Evolutionary conservation across 2,797 vertebrate species (phyloP).

Genomic region (Pangasius mekongensis): DNA sequence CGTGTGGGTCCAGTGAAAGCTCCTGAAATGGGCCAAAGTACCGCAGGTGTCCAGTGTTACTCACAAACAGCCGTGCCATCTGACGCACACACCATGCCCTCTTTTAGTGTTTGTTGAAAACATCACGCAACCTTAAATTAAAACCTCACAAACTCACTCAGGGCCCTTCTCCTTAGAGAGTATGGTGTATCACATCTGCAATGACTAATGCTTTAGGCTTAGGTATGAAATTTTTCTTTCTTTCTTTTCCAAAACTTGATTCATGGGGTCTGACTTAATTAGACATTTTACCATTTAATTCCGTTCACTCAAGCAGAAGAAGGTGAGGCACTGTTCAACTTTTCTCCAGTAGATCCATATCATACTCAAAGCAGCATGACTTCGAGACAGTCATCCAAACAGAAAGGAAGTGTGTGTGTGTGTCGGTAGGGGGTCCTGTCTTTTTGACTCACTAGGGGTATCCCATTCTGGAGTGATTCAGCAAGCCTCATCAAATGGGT

Average conservation of each 20-base stretch:
- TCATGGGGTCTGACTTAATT: conserved; percentile 28
- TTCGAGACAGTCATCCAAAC: conserved; percentile 42
- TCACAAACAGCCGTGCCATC: conserved; percentile 58
- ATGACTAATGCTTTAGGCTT: conserved; percentile 5
- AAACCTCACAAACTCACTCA: conserved; percentile 49
- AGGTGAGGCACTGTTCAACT: conserved; percentile 18
- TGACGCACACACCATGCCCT: conserved; percentile 55
- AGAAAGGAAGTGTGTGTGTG: conserved; percentile 22
- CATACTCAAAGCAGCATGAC: conserved; percentile 37
- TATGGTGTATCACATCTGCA: conserved; percentile 20
- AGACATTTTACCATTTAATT: conserved; percentile 9
- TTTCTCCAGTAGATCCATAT: conserved; percentile 31
- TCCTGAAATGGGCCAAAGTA: conserved; percentile 44
- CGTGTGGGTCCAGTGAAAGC: neutral
- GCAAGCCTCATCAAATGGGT: conserved; percentile 55
- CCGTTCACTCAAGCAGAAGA: neutral
- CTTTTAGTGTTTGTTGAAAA: conserved; percentile 55
- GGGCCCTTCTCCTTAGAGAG: neutral
- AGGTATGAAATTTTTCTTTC: neutral
- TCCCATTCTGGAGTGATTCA: conserved; percentile 72
- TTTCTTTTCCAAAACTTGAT: conserved; percentile 24
- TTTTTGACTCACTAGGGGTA: conserved; percentile 69
- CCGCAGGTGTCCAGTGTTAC: conserved; percentile 67
- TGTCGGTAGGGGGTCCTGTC: conserved; percentile 54
- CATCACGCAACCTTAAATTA: conserved; percentile 61